These are phyloP conservation scores for Oikopleura vanhoeffeni DNA, from an alignment of 23 tunicate genomes.

Conservation along the genomic window DNA sequence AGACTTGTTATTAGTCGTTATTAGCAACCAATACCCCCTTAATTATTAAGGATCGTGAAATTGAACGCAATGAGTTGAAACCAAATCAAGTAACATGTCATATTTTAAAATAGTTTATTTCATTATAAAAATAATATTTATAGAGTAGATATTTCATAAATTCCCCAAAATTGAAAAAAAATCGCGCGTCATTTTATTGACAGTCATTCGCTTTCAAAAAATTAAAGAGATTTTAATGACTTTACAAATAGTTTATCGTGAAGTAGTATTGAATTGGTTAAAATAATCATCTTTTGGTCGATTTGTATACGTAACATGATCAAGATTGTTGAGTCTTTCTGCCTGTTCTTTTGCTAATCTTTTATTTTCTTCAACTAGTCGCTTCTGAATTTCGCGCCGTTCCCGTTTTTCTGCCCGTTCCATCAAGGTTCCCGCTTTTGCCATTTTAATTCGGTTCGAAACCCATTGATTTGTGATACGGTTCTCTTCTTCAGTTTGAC, in stretches of 20 bases:
- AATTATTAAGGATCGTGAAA: too few relatives aligned
- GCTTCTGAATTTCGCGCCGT: neutral
- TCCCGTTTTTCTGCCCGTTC: neutral
- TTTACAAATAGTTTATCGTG: neutral
- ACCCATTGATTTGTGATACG: neutral
- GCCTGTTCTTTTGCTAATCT: neutral
- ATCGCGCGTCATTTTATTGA: too few relatives aligned
- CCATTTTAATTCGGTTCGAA: neutral
- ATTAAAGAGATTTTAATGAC: neutral
- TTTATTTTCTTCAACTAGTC: neutral
- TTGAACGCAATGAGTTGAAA: too few relatives aligned
- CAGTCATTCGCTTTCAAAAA: neutral
- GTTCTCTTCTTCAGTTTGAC: neutral
- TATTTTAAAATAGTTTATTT: too few relatives aligned
- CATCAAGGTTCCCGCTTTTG: neutral
- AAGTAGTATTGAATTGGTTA: neutral
- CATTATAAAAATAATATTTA: too few relatives aligned
- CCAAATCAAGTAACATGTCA: too few relatives aligned
- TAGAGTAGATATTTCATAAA: too few relatives aligned
- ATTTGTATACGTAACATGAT: neutral
- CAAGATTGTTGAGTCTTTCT: neutral
- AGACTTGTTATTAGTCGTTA: too few relatives aligned
- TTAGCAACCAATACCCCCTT: too few relatives aligned
- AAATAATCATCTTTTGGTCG: neutral
- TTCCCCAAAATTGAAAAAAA: too few relatives aligned